Evolutionary conservation across 1,140 invertebrate genomes (phyloP), one percentile per base, ranked within the genome.

Genomic region (Oreohelix idahoensis): DNA sequence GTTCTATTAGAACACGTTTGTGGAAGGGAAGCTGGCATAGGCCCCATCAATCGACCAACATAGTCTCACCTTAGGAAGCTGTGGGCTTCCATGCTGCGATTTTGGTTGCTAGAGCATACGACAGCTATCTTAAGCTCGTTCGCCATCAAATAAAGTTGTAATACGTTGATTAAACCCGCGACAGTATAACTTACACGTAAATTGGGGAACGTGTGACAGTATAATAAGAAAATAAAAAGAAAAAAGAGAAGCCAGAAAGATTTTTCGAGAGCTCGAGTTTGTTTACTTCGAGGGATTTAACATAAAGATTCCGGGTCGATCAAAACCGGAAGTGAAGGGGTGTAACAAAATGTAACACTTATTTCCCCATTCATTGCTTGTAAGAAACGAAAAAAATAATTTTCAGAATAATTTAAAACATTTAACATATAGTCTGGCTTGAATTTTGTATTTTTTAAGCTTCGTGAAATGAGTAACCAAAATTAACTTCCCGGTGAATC

Each of bases 41-140:
- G 5, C 15, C 42, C 42, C 15, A 45, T 45, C 42, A 45, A 15
- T 45, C 42, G 42, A 45, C 42, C 5, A 45, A 45, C 5, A 8
- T 45, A 45, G 42, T 20, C 63, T 89, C 89, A 95, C 95, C 96
- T 96, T 35, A 99, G 92, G 93, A 98, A 98, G 79, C 96, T 96
- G 94, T 99, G 98, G 23, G 98, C 98, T 94, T 99, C 98, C 98
- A 99, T 99, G 89, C 97, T 99, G 84, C 98, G 94, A 91, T 99
- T 99, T 97, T 99, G 99, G 93, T 99, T 99, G 89, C 97, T 98
- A 10, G 98, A 99, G 93, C 98, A 99, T 85, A 98, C 97, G 71
- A 99, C 97, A 20, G 98, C 98, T 89, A 99, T 80, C n/a, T 29
- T 80, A 5, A 80, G 29, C n/a, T 80, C 79, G 45, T 80, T 32